Evolutionary conservation across 2,113 vertebrate genomes (phyloP), one percentile per base, ranked within the genome.

Genomic region (Anser cygnoides): DNA sequence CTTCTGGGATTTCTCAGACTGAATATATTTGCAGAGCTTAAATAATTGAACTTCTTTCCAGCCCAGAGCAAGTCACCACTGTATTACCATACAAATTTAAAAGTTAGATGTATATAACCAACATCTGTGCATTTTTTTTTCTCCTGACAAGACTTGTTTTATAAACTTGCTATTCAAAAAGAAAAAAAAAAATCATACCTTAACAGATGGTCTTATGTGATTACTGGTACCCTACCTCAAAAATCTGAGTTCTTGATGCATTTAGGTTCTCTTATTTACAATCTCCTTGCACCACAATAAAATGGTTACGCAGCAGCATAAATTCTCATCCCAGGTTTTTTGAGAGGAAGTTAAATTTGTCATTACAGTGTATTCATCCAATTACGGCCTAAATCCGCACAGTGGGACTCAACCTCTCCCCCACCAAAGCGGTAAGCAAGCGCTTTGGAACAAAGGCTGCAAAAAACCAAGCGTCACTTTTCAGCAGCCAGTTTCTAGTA

Each of bases 351-450:
- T 35, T 67, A 19, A 75, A 57, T 15, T 39, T 35, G 17, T 22
- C 28, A 61, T 37, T 57, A 46, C 50, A 41, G 0, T 35, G 4
- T 10, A 29, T 11, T 49, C 23, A 79, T n/a, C 8, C 35, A 43
- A 25, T 6, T 73, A 39, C 39, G 59, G 54, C 31, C 54, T 74
- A 57, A 71, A 61, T 33, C 41, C 23, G 37, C 57, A 43, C 26
- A 18, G 11, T 22, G 18, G 6, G 23, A 61, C 29, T 46, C 57
- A 80, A n/a, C 12, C 26, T 23, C 61, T 54, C 26, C 77, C 41
- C 22, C 0, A 0, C 6, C 54, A 61, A 72, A 72, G 35, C 7
- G 58, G 8, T 4, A 6, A 75, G 5, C 13, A 55, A 79, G n/a
- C 5, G 21, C 29, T 77, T 54, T 26, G 10, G 28, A 66, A 73